A percentile compares a stretch with the other conserved stretches of the same genome.
Evolutionary conservation across 1,140 invertebrate species (phyloP).

Genomic region (Drosophila equinoxialis): DNA sequence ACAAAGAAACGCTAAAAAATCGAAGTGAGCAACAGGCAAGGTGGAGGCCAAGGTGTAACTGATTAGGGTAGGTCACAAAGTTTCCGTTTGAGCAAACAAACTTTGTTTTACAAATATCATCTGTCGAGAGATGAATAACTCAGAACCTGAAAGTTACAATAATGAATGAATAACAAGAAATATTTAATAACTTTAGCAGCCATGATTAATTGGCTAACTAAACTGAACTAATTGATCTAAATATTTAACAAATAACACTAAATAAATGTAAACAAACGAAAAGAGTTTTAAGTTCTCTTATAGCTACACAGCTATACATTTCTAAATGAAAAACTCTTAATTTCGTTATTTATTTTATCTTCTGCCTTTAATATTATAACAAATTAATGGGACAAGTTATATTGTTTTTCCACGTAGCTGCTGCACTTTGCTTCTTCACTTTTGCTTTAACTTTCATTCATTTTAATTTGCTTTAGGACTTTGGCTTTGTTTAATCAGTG

Average conservation of each 20-base stretch:
- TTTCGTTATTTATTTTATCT: neutral
- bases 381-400: slow-evolving; percentile 14
- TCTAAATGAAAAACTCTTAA: no score
- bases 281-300: no score
- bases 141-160: neutral
- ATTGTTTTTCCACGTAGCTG: neutral
- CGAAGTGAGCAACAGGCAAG: slow-evolving; percentile 48
- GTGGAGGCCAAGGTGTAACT: slow-evolving; percentile 54
- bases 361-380: neutral
- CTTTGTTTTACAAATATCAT: neutral
- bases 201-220: no score
- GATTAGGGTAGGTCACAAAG: slow-evolving; percentile 24
- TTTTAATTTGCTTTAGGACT: slow-evolving; percentile 23
- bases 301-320: no score
- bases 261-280: no score
- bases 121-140: neutral
- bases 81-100: neutral
- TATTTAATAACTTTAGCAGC: neutral
- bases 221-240: no score
- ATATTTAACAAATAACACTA: no score
- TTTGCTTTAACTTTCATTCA: slow-evolving; percentile 7
- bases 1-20: slow-evolving; percentile 22
- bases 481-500: slow-evolving; percentile 65
- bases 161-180: neutral
- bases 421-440: neutral